phyloP scores from a whole-genome alignment of 2,113 vertebrate species.

The Cyphomyrus discorhynchus region DNA sequence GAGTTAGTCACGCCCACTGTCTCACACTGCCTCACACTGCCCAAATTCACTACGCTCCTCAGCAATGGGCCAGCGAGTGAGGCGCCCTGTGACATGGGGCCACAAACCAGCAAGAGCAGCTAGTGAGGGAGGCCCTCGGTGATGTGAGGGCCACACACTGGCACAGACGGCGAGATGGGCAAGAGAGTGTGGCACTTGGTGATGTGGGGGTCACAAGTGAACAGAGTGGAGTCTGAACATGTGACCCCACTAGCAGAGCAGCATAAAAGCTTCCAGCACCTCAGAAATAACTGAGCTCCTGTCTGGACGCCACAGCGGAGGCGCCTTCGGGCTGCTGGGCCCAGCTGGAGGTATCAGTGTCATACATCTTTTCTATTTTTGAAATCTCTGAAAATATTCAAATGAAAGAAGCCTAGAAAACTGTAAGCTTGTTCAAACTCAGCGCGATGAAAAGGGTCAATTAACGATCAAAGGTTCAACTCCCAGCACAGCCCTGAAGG shows the following conservation, averaged over 20 bases:
- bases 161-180: too few species aligned
- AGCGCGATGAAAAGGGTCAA: not conserved
- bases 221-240: not conserved
- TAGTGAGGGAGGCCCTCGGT: not conserved
- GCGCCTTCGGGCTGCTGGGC: not conserved
- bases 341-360: not conserved
- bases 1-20: not conserved
- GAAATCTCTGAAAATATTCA: not conserved
- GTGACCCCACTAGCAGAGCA: not conserved
- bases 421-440: not conserved
- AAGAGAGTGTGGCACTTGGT: not conserved
- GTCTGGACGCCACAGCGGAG: not conserved
- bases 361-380: not conserved
- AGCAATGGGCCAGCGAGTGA: not conserved
- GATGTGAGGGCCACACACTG: not conserved
- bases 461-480: not conserved
- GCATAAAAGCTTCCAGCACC: not conserved
- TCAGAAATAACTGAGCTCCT: not conserved
- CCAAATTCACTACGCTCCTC: not conserved
- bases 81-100: not conserved
- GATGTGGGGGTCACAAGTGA: not conserved
- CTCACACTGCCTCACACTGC: not conserved
- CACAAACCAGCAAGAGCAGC: not conserved
- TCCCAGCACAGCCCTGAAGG: not conserved
- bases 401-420: not conserved